Conservation (phyloP, 2,797 vertebrate genomes). For the Nyctalus aviator region DNA sequence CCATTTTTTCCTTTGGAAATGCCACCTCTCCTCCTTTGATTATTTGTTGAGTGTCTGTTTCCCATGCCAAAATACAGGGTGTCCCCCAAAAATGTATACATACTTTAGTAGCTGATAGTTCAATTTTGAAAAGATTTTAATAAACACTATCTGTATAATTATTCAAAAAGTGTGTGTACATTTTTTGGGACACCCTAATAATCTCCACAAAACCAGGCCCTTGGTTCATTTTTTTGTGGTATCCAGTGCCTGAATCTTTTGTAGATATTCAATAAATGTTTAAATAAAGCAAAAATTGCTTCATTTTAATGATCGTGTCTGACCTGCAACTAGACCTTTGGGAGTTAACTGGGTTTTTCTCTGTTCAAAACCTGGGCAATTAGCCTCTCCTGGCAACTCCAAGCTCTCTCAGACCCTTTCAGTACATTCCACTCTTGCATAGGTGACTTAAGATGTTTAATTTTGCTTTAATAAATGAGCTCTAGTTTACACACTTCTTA, state of each 20-base stretch:
- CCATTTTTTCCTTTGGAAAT: neutral
- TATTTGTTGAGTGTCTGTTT: conserved; percentile 2
- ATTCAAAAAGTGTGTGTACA: no score
- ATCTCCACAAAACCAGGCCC: neutral
- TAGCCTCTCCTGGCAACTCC: neutral
- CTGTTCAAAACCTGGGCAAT: neutral
- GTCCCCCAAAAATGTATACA: no score
- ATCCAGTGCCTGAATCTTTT: neutral
- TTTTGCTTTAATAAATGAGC: conserved; percentile 28
- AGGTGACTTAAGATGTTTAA: conserved; percentile 25
- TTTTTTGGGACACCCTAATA: neutral
- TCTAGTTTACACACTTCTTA: neutral
- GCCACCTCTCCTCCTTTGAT: neutral
- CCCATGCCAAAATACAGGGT: neutral
- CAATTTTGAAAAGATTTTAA: no score
- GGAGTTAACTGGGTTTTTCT: neutral
- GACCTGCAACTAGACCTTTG: neutral
- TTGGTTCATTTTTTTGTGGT: neutral
- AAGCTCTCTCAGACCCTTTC: neutral
- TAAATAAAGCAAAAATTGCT: conserved; percentile 27
- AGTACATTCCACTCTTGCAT: neutral
- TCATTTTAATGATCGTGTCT: neutral
- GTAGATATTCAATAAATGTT: neutral
- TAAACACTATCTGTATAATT: no score
- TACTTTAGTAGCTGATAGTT: no score